A percentile compares a stretch with the other conserved stretches of the same genome.
Conservation (phyloP, 2,113 vertebrate species). For the Promerops cafer region DNA sequence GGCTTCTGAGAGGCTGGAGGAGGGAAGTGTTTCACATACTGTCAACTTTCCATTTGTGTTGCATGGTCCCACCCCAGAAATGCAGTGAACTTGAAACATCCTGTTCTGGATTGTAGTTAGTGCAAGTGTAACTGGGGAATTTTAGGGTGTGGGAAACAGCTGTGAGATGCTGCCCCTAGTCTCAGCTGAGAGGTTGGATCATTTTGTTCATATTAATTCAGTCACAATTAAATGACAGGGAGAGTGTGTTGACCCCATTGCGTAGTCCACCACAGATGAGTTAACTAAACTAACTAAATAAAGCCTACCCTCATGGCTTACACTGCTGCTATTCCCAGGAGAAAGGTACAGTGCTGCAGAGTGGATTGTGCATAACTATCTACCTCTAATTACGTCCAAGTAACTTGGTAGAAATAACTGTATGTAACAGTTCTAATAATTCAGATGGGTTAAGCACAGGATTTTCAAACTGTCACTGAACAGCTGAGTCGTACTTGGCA, state of each 20-base stretch:
- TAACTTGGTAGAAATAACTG: neutral
- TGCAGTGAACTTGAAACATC: neutral
- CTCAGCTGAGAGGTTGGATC: neutral
- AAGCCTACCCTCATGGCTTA: neutral
- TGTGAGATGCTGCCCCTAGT: neutral
- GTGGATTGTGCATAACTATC: neutral
- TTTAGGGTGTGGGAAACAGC: neutral
- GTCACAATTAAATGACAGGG: neutral
- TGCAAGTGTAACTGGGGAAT: neutral
- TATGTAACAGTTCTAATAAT: neutral
- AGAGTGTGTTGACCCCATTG: neutral
- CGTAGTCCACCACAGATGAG: neutral
- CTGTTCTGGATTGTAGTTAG: neutral
- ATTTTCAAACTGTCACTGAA: neutral
- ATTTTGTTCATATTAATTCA: neutral
- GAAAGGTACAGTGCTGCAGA: neutral
- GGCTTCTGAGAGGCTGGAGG: neutral
- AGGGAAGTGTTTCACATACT: neutral
- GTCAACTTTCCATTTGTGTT: neutral
- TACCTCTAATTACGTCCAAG: neutral
- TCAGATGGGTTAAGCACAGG: neutral
- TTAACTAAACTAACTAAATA: neutral
- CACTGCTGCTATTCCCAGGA: neutral
- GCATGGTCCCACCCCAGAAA: neutral
- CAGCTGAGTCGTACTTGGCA: neutral